These are phyloP conservation scores for Scotopteryx bipunctaria DNA, from an alignment of 2,888 invertebrate genomes.

Conservation along the genomic window DNA sequence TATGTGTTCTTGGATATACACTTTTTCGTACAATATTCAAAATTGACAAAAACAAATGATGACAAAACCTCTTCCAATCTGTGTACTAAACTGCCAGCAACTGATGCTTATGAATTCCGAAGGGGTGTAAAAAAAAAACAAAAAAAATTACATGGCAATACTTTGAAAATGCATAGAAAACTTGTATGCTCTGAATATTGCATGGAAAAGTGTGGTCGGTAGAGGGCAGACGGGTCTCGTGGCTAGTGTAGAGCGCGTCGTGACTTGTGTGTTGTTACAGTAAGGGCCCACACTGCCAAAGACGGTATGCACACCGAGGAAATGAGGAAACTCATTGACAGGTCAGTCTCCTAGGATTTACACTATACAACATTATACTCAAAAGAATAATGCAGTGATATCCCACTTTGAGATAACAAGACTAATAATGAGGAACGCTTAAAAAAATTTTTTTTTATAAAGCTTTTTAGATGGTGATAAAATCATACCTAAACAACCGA, in stretches of 20 bases:
- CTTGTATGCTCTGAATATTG: slow-evolving; percentile 36
- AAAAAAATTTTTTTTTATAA: no score
- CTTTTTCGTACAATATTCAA: slow-evolving; percentile 56
- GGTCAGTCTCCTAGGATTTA: slow-evolving; percentile 87
- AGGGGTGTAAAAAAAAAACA: no score
- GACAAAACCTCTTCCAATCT: neutral
- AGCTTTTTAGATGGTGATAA: no score
- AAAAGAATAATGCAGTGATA: neutral
- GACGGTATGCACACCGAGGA: slow-evolving; percentile 97
- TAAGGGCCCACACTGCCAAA: slow-evolving; percentile 89
- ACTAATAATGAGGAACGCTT: no score
- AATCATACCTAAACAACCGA: no score
- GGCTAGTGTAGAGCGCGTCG: slow-evolving; percentile 78
- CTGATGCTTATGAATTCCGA: no score
- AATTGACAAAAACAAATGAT: no score
- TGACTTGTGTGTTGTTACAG: slow-evolving; percentile 84
- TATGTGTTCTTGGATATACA: slow-evolving; percentile 61
- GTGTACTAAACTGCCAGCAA: no score
- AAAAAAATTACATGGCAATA: no score
- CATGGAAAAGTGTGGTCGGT: slow-evolving; percentile 48
- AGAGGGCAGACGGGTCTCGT: slow-evolving; percentile 60
- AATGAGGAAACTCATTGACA: slow-evolving; percentile 98
- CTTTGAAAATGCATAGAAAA: no score
- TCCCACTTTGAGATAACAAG: neutral
- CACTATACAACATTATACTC: slow-evolving; percentile 26